Evolutionary conservation across 2,888 invertebrate species (phyloP).

Genomic region (Hirudinaria manillensis): DNA sequence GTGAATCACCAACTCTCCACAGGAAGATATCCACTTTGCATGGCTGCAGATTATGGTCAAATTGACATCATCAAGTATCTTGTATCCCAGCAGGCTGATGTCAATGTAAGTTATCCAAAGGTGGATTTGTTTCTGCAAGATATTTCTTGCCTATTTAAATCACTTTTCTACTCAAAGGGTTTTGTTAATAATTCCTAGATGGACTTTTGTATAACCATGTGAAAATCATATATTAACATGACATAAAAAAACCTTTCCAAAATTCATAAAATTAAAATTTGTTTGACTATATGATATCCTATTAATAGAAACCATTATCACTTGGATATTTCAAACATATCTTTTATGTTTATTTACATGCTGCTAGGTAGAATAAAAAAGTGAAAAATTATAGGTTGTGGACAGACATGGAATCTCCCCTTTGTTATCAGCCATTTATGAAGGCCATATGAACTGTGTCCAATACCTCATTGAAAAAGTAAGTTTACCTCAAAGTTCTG

Average conservation of each 20-base stretch:
- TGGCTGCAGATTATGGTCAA: slow-evolving; percentile 92
- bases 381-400: slow-evolving; percentile 62
- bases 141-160: not conserved
- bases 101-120: slow-evolving; percentile 68
- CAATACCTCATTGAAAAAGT: slow-evolving; percentile 78
- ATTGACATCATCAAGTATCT: slow-evolving; percentile 79
- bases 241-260: too few species aligned
- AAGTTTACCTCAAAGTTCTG: slow-evolving; percentile 38
- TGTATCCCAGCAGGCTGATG: slow-evolving; percentile 80
- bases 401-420: slow-evolving; percentile 94
- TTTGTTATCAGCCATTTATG: slow-evolving; percentile 89
- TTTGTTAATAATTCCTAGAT: not conserved
- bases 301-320: too few species aligned
- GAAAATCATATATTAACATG: too few species aligned
- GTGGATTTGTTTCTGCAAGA: not conserved
- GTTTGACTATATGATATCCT: too few species aligned
- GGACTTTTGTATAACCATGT: too few species aligned
- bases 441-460: slow-evolving; percentile 87
- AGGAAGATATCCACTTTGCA: slow-evolving; percentile 66
- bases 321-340: too few species aligned
- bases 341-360: too few species aligned
- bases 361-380: too few species aligned
- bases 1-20: slow-evolving; percentile 32
- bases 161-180: not conserved
- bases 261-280: too few species aligned